A percentile compares a stretch with the other conserved stretches of the same genome.
Conservation (phyloP, 2,797 vertebrate species). For the Petrocephalus sullivani region DNA sequence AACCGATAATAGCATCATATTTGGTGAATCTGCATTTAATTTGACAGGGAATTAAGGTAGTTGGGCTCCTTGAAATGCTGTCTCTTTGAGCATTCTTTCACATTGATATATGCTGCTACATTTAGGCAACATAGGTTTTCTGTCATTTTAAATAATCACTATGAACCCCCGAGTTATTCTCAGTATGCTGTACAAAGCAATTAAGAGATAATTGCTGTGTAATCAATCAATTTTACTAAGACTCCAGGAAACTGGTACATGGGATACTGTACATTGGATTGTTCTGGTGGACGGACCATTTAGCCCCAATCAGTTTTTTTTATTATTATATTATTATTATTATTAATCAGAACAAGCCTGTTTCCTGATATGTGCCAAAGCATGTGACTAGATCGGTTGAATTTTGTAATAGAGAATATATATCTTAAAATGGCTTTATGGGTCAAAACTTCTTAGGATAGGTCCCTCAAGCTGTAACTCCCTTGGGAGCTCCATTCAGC, state of each 20-base stretch:
- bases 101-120: conserved; percentile 15
- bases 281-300: conserved; percentile 10
- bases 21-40: background rate
- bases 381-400: conserved; percentile 18
- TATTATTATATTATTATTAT: background rate
- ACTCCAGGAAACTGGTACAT: conserved; percentile 8
- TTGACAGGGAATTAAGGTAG: background rate
- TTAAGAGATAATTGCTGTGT: conserved; percentile 21
- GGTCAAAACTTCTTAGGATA: conserved; percentile 32
- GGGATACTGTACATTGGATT: conserved; percentile 6
- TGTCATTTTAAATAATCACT: conserved; percentile 23
- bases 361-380: conserved; percentile 20
- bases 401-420: conserved; percentile 28
- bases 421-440: conserved; percentile 39
- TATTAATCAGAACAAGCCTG: conserved; percentile 21
- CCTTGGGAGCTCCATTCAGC: conserved; percentile 52
- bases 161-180: background rate
- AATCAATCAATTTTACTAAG: conserved; percentile 20
- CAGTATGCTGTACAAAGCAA: conserved; percentile 8
- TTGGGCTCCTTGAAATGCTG: background rate
- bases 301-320: conserved; percentile 8
- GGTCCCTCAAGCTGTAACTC: conserved; percentile 33
- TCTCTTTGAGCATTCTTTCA: background rate
- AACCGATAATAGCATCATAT: background rate
- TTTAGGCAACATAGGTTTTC: conserved; percentile 20